These are phyloP conservation scores for Notarius lentiginosus DNA, from an alignment of 2,113 vertebrate species.

Conservation along the genomic window DNA sequence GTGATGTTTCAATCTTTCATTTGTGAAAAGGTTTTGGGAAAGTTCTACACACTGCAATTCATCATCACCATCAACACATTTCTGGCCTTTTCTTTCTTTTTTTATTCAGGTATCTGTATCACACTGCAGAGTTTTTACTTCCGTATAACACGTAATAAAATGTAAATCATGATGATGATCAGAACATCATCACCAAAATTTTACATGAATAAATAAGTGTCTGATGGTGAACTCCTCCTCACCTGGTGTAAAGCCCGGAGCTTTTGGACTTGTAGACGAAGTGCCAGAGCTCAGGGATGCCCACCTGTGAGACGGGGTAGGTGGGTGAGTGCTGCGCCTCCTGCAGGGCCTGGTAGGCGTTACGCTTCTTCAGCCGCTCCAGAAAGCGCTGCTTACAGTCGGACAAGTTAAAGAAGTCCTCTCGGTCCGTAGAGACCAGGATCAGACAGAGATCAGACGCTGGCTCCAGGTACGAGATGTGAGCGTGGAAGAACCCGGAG, in stretches of 20 bases:
- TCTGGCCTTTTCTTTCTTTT: too few species aligned
- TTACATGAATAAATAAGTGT: neutral
- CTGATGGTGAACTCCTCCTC: conserved; percentile 52
- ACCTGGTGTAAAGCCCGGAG: conserved; percentile 97
- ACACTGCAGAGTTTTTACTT: neutral
- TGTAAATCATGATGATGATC: neutral
- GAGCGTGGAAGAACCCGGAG: conserved; percentile 91
- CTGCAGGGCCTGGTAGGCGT: conserved; percentile 77
- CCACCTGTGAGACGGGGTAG: conserved; percentile 86
- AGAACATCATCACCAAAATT: neutral
- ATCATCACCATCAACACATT: neutral
- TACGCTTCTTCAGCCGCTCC: conserved; percentile 86
- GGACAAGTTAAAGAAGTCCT: conserved; percentile 94
- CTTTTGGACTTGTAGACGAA: conserved; percentile 99
- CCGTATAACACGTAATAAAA: neutral
- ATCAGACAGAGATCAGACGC: conserved; percentile 88
- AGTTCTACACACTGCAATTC: neutral
- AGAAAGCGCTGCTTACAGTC: conserved; percentile 90
- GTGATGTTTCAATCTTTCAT: neutral
- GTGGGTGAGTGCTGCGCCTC: conserved; percentile 83
- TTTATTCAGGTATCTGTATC: neutral
- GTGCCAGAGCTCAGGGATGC: conserved; percentile 90
- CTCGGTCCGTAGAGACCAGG: conserved; percentile 89
- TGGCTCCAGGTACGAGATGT: conserved; percentile 94
- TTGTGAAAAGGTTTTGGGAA: neutral